Evolutionary conservation across 1,140 invertebrate genomes (phyloP).

Genomic region (Pectinophora gossypiella): DNA sequence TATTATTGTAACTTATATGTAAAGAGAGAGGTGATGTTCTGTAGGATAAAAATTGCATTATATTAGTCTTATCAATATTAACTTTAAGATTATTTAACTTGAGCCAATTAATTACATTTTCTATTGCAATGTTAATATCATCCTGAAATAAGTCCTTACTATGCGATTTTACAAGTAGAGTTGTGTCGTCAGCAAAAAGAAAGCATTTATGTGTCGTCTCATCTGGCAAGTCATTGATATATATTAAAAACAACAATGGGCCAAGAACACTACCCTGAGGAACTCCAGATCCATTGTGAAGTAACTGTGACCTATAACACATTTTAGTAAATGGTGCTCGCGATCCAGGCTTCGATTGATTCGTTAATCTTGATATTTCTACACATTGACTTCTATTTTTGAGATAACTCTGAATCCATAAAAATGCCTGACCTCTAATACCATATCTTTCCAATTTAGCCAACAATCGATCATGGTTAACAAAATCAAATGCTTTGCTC

Average conservation of each 20-base stretch:
- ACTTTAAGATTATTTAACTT: slow-evolving; percentile 1
- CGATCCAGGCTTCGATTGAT: neutral
- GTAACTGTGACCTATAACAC: neutral
- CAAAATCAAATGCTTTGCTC: slow-evolving; percentile 12
- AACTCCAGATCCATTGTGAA: neutral
- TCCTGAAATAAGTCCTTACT: neutral
- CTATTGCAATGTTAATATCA: slow-evolving; percentile 1
- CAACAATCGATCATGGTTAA: slow-evolving; percentile 5
- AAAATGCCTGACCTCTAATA: slow-evolving; percentile 1
- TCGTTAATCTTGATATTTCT: neutral
- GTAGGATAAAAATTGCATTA: neutral
- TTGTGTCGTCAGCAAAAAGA: slow-evolving; percentile 13
- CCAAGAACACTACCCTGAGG: slow-evolving; percentile 7
- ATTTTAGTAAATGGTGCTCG: neutral
- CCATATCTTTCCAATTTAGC: neutral
- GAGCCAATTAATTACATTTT: slow-evolving; percentile 3
- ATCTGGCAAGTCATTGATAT: slow-evolving; percentile 5
- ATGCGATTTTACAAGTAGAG: neutral
- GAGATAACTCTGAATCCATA: slow-evolving; percentile 3
- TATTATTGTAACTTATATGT: neutral
- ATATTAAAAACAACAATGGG: slow-evolving; percentile 6
- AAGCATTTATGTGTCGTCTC: neutral
- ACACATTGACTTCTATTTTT: neutral
- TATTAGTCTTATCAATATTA: slow-evolving; percentile 6
- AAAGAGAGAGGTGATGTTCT: neutral